These are phyloP conservation scores for Caenorhabditis sinica DNA, from an alignment of 2,888 invertebrate genomes.

Conservation along the genomic window DNA sequence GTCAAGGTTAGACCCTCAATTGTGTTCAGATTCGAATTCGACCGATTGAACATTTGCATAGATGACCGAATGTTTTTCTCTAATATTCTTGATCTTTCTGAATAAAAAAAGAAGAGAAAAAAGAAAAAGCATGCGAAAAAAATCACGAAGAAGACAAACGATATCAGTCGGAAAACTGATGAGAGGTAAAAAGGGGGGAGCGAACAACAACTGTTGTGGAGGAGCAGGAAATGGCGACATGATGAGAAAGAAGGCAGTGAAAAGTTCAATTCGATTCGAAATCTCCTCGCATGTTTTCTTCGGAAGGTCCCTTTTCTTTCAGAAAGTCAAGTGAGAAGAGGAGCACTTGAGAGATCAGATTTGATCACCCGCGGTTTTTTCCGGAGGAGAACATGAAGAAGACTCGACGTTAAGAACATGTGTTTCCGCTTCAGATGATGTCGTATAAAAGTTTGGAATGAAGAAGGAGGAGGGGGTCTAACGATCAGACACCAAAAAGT, in stretches of 20 bases:
- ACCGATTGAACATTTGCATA: constrained; percentile 37
- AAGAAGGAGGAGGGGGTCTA: constrained; percentile 23
- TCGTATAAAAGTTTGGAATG: constrained; percentile 56
- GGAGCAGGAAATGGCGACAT: constrained; percentile 54
- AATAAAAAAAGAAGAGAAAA: constrained; percentile 20
- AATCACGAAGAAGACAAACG: constrained; percentile 53
- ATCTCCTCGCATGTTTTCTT: constrained; percentile 44
- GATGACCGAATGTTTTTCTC: neutral
- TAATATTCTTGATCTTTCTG: constrained; percentile 6
- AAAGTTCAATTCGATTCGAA: constrained; percentile 55
- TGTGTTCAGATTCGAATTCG: constrained; percentile 35
- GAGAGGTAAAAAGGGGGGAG: constrained; percentile 15
- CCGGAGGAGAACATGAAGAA: neutral
- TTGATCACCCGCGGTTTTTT: constrained; percentile 50
- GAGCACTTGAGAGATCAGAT: constrained; percentile 55
- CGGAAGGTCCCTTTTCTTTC: constrained; percentile 1
- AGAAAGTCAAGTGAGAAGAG: constrained; percentile 22
- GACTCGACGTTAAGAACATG: constrained; percentile 46
- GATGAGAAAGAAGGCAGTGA: constrained; percentile 31
- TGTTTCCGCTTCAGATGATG: constrained; percentile 64
- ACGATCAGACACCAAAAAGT: constrained; percentile 50
- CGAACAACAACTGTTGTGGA: constrained; percentile 48
- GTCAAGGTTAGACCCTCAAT: constrained; percentile 49
- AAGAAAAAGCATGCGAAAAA: constrained; percentile 40
- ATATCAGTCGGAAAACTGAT: constrained; percentile 53